These are phyloP conservation scores for Meriones psammophilus DNA, from an alignment of 2,797 vertebrate genomes.

Conservation along the genomic window DNA sequence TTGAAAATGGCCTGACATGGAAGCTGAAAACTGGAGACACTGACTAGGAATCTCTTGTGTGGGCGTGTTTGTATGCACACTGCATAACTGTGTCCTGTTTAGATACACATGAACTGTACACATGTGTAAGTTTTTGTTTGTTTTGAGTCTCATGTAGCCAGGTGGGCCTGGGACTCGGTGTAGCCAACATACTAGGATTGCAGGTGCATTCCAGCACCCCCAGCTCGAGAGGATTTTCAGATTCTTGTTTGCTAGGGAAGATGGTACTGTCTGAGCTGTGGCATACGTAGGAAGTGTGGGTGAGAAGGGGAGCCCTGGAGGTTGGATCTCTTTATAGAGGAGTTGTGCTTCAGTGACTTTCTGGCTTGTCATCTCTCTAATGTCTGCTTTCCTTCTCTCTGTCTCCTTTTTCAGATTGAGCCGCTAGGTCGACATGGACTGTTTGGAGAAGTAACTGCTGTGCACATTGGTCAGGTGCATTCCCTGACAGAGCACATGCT, in stretches of 20 bases:
- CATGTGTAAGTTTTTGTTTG: not conserved
- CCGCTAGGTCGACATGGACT: conserved; percentile 6
- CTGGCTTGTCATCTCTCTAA: conserved; percentile 61
- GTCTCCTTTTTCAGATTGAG: conserved; percentile 22
- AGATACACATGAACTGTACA: not conserved
- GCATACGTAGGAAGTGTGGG: not conserved
- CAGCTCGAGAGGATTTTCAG: not conserved
- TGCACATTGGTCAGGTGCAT: not conserved
- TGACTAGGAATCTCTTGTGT: not conserved
- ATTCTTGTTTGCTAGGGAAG: not conserved
- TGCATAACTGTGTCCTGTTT: not conserved
- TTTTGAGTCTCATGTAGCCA: not conserved
- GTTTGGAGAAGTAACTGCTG: conserved; percentile 33
- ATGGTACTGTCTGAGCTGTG: conserved; percentile 1
- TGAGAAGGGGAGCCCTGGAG: conserved; percentile 51
- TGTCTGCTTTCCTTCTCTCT: conserved; percentile 27
- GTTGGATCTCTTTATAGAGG: conserved; percentile 60
- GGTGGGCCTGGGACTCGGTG: not conserved
- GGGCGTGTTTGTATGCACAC: not conserved
- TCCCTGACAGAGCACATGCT: conserved; percentile 11
- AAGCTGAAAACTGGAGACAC: not conserved
- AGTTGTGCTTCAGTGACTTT: conserved; percentile 71
- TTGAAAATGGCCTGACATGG: not conserved
- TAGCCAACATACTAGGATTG: not conserved
- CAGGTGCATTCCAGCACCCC: not conserved